phyloP scores from a whole-genome alignment of 2,888 invertebrate genomes.

The Pecten maximus region DNA sequence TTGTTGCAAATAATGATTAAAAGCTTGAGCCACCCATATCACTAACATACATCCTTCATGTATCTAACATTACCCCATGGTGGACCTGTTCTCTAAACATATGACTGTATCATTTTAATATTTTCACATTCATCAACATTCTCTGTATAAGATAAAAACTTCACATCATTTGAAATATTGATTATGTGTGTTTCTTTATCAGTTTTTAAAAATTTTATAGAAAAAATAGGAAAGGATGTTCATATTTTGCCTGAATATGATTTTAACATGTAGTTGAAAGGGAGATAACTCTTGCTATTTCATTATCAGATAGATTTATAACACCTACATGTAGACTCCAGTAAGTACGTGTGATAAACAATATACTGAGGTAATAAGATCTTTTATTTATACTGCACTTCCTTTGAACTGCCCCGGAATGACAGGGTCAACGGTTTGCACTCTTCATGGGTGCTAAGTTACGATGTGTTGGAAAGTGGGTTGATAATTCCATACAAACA shows the following conservation, averaged over 20 bases:
- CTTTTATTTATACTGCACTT: neutral
- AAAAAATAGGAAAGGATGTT: neutral
- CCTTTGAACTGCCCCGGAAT: constrained; percentile 4
- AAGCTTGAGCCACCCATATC: neutral
- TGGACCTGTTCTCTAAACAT: no score
- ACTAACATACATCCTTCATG: neutral
- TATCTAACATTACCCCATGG: no score
- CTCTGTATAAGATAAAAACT: neutral
- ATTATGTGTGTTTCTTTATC: neutral
- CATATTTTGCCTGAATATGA: neutral
- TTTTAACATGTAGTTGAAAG: neutral
- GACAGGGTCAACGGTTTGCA: neutral
- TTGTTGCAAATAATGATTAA: neutral
- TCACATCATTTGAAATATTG: neutral
- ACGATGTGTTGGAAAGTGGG: neutral
- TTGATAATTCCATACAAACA: neutral
- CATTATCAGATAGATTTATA: neutral
- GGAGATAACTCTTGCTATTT: neutral
- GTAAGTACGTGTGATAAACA: neutral
- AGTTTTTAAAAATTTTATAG: neutral
- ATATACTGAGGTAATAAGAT: neutral
- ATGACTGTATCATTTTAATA: no score
- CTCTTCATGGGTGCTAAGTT: neutral
- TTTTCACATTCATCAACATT: neutral
- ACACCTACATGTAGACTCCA: neutral